These are phyloP conservation scores for Pseudois nayaur DNA, from an alignment of 2,113 vertebrate genomes.

Conservation along the genomic window DNA sequence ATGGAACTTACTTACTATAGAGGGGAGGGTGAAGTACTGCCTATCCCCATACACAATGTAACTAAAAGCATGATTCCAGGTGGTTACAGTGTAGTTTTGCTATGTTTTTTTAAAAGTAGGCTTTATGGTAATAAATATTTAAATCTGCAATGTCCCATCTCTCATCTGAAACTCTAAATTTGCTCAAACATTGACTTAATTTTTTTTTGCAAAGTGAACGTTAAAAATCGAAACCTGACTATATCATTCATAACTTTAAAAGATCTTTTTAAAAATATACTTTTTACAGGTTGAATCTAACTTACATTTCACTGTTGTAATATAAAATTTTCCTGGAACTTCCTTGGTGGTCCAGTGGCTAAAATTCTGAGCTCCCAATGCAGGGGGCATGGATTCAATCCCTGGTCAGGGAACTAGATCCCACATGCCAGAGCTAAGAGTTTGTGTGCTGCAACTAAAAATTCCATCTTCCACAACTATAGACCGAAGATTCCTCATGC, in stretches of 20 bases:
- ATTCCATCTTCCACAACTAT: background rate
- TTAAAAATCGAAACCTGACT: slow-evolving; percentile 1
- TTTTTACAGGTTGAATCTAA: background rate
- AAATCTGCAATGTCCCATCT: background rate
- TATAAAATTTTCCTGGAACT: background rate
- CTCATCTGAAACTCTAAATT: slow-evolving; percentile 32
- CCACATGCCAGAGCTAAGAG: background rate
- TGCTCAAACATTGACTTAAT: background rate
- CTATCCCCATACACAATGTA: background rate
- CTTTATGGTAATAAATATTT: background rate
- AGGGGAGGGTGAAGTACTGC: background rate
- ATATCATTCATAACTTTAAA: background rate
- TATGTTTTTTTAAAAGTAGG: background rate
- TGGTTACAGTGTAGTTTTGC: background rate
- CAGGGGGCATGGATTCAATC: background rate
- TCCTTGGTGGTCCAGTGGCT: background rate
- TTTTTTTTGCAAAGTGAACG: background rate
- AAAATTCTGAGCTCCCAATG: background rate
- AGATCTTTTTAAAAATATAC: background rate
- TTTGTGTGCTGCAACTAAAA: background rate
- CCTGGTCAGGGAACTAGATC: background rate
- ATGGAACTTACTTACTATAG: background rate
- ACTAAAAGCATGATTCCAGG: background rate
- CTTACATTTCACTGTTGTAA: background rate
- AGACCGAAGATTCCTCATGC: background rate